Conservation (phyloP, 2,797 vertebrate species). For the Lindbergichthys nudifrons region DNA sequence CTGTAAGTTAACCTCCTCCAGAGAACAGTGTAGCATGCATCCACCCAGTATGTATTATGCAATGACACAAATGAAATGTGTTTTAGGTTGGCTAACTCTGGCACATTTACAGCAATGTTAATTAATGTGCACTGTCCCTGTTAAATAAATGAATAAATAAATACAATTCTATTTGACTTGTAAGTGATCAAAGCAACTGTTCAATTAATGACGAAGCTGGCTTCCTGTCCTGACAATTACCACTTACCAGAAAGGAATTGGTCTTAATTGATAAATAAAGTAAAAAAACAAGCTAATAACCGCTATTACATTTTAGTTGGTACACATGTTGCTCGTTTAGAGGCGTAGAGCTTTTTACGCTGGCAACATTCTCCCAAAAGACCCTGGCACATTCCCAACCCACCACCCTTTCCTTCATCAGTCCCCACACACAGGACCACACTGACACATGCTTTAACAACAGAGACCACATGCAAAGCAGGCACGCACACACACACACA, state of each 20-base stretch:
- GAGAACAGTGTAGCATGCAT: not conserved
- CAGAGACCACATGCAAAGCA: not conserved
- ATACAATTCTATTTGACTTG: not conserved
- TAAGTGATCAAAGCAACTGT: not conserved
- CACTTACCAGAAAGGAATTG: not conserved
- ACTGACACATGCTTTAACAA: slow-evolving; percentile 5
- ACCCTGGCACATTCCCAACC: not conserved
- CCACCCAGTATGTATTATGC: not conserved
- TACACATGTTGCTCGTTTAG: not conserved
- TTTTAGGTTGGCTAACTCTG: too few species aligned
- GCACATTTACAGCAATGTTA: too few species aligned
- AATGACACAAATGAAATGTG: not conserved
- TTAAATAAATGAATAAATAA: too few species aligned
- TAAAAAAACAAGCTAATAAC: not conserved
- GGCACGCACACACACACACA: slow-evolving; percentile 11
- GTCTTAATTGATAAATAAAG: not conserved
- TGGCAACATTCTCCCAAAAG: slow-evolving; percentile 37
- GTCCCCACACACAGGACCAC: slow-evolving; percentile 24
- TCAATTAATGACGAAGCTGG: not conserved
- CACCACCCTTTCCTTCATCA: slow-evolving; percentile 4
- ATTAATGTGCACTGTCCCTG: too few species aligned
- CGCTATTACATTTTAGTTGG: not conserved
- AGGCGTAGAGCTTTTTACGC: slow-evolving; percentile 29
- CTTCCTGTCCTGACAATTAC: not conserved
- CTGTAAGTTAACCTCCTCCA: not conserved